phyloP scores from a whole-genome alignment of 2,888 invertebrate genomes.

The Cryptocheilus praepositus region DNA sequence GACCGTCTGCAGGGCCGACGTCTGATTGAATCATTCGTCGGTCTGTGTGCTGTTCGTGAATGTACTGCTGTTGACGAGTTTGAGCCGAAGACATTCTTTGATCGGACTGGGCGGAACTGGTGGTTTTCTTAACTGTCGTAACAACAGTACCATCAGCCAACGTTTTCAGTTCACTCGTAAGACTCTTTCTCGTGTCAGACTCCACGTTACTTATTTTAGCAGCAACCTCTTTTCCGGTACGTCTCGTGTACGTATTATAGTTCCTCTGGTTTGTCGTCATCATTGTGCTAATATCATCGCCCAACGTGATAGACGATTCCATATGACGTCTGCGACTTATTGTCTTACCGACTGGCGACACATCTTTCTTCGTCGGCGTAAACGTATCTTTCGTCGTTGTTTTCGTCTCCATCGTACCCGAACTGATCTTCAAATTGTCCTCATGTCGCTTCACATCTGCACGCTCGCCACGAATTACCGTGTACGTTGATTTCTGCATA shows the following conservation, averaged over 20 bases:
- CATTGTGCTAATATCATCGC: constrained; percentile 77
- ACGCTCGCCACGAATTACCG: constrained; percentile 75
- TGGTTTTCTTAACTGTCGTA: constrained; percentile 76
- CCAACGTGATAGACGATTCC: constrained; percentile 82
- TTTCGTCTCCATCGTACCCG: constrained; percentile 77
- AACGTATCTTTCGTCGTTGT: constrained; percentile 77
- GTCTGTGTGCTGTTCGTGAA: no score
- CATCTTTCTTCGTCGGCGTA: constrained; percentile 77
- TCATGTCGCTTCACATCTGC: constrained; percentile 76
- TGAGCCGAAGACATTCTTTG: constrained; percentile 59
- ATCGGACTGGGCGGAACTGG: constrained; percentile 50
- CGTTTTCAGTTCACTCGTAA: constrained; percentile 66
- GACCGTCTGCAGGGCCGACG: neutral
- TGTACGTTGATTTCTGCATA: constrained; percentile 74
- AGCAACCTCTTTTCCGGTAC: constrained; percentile 68
- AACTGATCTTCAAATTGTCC: constrained; percentile 76
- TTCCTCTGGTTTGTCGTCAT: constrained; percentile 80
- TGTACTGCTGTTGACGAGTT: constrained; percentile 43
- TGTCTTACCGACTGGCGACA: constrained; percentile 75
- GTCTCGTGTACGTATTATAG: constrained; percentile 76
- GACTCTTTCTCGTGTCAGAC: constrained; percentile 36
- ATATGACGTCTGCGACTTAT: constrained; percentile 79
- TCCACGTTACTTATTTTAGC: constrained; percentile 48
- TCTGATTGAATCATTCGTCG: neutral
- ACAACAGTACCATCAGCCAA: constrained; percentile 31